These are phyloP conservation scores for Gila orcuttii DNA, from an alignment of 2,113 vertebrate genomes.

Conservation along the genomic window DNA sequence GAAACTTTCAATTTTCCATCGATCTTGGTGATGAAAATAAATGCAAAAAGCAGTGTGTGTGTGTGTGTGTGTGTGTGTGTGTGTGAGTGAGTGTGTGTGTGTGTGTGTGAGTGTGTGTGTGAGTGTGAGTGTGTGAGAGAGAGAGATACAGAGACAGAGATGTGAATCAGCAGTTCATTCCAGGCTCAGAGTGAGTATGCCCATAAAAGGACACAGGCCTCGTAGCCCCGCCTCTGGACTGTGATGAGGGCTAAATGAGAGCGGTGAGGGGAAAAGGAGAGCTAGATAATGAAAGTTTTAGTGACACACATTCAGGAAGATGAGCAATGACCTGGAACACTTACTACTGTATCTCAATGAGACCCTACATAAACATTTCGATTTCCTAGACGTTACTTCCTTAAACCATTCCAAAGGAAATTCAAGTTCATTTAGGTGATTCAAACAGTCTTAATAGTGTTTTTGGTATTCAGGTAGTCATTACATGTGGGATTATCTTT, in stretches of 20 bases:
- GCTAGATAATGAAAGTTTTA: not conserved
- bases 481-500: not conserved
- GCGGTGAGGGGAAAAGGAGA: not conserved
- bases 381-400: not conserved
- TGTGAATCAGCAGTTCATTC: conserved; percentile 39
- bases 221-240: not conserved
- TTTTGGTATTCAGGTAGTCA: not conserved
- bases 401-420: conserved; percentile 16
- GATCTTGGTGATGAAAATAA: not conserved
- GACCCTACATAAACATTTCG: conserved; percentile 3
- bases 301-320: conserved; percentile 13
- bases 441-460: not conserved
- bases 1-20: not conserved
- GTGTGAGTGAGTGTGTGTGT: not conserved
- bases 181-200: conserved; percentile 22
- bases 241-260: not conserved
- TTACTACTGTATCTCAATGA: not conserved
- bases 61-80: not conserved
- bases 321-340: conserved; percentile 12
- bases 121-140: not conserved
- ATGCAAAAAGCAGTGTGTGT: not conserved
- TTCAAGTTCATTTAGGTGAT: conserved; percentile 10
- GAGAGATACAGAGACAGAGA: not conserved
- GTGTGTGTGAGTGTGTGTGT: not conserved
- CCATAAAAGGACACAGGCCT: conserved; percentile 42